Percentiles rank a stretch among this genome's conserved stretches.
Conservation (phyloP, 2,113 vertebrate genomes). For the Eonycteris spelaea region DNA sequence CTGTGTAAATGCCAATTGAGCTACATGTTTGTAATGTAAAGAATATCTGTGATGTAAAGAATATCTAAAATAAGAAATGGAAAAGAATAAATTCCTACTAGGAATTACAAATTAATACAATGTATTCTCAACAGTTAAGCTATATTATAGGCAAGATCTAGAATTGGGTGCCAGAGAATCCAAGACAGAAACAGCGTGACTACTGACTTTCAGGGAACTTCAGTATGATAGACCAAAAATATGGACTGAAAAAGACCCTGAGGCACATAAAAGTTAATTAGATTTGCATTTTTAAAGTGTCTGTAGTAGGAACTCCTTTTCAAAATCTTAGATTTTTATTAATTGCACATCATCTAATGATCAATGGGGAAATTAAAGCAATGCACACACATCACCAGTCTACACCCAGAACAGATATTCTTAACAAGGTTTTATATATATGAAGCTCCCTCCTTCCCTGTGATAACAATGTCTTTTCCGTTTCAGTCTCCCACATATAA, state of each 20-base stretch:
- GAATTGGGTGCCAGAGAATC: not conserved
- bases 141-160: not conserved
- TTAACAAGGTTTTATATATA: not conserved
- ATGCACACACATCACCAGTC: not conserved
- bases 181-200: not conserved
- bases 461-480: not conserved
- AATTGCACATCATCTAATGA: not conserved
- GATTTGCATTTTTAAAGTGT: not conserved
- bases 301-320: not conserved
- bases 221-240: not conserved
- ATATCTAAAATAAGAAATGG: not conserved
- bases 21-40: not conserved
- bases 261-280: not conserved
- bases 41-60: slow-evolving; percentile 1
- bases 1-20: not conserved
- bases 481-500: not conserved
- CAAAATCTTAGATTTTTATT: not conserved
- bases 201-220: not conserved
- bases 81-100: not conserved
- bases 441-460: not conserved
- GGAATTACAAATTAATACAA: slow-evolving; percentile 21
- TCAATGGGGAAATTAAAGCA: not conserved
- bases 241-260: not conserved
- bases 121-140: not conserved
- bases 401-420: not conserved